Evolutionary conservation across 2,113 vertebrate genomes (phyloP), one percentile per base, ranked within the genome.

Genomic region (Petrocephalus zakoni): DNA sequence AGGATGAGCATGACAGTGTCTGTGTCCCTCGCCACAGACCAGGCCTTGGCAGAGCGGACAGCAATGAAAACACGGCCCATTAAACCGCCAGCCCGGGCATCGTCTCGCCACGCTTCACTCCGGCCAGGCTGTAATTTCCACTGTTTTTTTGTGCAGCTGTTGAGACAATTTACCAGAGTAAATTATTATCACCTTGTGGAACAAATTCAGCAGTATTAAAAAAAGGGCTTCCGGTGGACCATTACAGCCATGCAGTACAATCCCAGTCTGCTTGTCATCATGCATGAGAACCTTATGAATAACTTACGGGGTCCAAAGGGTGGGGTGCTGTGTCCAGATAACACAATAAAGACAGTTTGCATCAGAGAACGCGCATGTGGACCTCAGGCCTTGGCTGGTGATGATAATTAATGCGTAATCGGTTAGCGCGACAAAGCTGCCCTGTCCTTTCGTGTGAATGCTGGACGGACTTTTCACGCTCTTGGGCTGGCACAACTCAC

Each of bases 221-320:
- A 58, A 47, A 25, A 83, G 53, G 4, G 42, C 13, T 7, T 61
- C 25, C 1, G 29, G 72, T 25, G 17, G n/a, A 78, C 17, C 34
- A 34, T 42, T 78, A 2, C 34, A 78, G 72, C 72, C 72, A 42
- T 42, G 61, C 61, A 82, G 56, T 22, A 22, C 8, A 68, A 82
- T 51, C 9, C 15, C n/a, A 52, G 25, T 68, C 5, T 47, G 21
- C 58, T 72, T 29, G 34, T n/a, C 61, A 51, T 49, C 17, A 21
- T 11, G 25, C n/a, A 22, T 52, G 68, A 21, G 42, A 29, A n/a
- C 42, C 55, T 87, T 58, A 88, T 89, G 90, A 86, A 90, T 87
- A 88, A 89, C 81, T 64, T 64, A 90, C 88, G 85, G 89, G 55
- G 72, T 86, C n/a, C n/a, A 86, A 90, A 51, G 81, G 42, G 17